Evolutionary conservation across 1,140 invertebrate species (phyloP).

Genomic region (Papilio xuthus): DNA sequence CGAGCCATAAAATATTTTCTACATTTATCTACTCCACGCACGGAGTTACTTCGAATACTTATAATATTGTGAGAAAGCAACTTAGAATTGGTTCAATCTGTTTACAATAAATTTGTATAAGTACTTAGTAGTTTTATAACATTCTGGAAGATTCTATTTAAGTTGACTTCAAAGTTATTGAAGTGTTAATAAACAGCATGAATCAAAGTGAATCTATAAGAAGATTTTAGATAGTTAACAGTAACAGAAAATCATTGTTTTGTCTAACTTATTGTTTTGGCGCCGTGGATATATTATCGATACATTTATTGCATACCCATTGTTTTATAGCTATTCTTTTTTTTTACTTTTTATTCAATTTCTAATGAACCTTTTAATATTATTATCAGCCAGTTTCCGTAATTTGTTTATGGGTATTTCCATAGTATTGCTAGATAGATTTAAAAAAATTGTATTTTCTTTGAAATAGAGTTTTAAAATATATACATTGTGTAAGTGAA

Average conservation of each 20-base stretch:
- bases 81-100: background rate
- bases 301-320: background rate
- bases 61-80: conserved; percentile 17
- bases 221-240: background rate
- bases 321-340: background rate
- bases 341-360: background rate
- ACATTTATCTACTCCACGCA: background rate
- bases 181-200: background rate
- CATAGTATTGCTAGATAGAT: background rate
- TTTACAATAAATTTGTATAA: background rate
- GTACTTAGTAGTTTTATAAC: background rate
- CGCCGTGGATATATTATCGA: background rate
- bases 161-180: background rate
- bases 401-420: background rate
- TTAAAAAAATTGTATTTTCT: background rate
- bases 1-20: background rate
- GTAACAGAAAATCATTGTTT: background rate
- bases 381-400: background rate
- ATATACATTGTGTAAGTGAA: conserved; percentile 4
- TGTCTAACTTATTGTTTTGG: conserved; percentile 7
- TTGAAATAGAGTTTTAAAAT: background rate
- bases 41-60: conserved; percentile 6
- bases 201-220: background rate
- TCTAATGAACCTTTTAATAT: no score
- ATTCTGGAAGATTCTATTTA: background rate